These are phyloP conservation scores for Cremastinae sp. DNA, from an alignment of 2,888 invertebrate genomes.

Conservation along the genomic window DNA sequence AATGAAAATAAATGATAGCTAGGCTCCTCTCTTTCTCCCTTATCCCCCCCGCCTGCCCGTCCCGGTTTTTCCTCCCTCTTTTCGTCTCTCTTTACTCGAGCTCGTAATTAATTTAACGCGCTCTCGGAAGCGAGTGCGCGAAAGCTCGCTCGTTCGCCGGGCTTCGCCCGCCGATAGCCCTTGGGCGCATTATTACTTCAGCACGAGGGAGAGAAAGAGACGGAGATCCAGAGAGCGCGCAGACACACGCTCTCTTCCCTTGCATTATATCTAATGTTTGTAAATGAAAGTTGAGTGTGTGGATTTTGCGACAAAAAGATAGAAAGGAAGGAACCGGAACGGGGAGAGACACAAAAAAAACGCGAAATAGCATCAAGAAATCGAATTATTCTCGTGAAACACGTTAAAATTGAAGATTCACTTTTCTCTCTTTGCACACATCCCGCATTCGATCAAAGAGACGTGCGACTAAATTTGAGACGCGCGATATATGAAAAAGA, in stretches of 20 bases:
- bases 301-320: background rate
- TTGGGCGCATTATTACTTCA: conserved; percentile 61
- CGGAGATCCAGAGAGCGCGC: conserved; percentile 35
- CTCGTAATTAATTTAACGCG: conserved; percentile 77
- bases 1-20: conserved; percentile 79
- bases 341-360: background rate
- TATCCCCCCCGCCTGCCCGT: conserved; percentile 49
- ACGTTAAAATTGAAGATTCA: background rate
- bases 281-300: conserved; percentile 22
- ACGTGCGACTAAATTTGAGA: background rate
- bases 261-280: conserved; percentile 22
- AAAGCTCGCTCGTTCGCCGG: conserved; percentile 69
- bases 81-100: conserved; percentile 60
- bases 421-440: background rate
- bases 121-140: conserved; percentile 69
- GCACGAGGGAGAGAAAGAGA: conserved; percentile 54
- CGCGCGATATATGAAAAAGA: no score
- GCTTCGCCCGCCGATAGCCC: conserved; percentile 60
- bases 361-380: conserved; percentile 2
- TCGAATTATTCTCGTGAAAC: background rate
- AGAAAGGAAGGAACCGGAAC: conserved; percentile 13
- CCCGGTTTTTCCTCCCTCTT: conserved; percentile 51
- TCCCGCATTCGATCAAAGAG: background rate
- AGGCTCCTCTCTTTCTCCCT: conserved; percentile 42
- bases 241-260: no score